Conservation (phyloP, 2,888 invertebrate genomes). For the Nemoura dubitans region DNA sequence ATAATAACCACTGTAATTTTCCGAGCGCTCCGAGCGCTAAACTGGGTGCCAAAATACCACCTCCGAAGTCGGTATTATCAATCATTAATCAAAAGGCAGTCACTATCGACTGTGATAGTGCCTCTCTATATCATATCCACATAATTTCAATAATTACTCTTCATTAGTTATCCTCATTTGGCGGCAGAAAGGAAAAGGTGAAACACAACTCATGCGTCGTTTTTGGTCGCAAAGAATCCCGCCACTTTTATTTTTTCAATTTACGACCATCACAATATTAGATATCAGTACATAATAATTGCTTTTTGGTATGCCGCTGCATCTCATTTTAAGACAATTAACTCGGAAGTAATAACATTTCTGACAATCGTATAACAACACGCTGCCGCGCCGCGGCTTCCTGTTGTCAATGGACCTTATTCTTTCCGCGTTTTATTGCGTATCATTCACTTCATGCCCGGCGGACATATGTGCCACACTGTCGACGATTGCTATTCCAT, state of each 20-base stretch:
- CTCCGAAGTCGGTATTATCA: background rate
- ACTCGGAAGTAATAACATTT: background rate
- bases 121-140: background rate
- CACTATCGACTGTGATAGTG: background rate
- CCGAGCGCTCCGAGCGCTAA: background rate
- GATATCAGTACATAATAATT: background rate
- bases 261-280: background rate
- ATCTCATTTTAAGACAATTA: background rate
- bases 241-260: background rate
- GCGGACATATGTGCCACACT: background rate
- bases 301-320: background rate
- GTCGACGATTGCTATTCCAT: background rate
- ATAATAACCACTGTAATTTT: background rate
- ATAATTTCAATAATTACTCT: background rate
- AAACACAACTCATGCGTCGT: background rate
- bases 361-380: slow-evolving; percentile 1
- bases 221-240: background rate
- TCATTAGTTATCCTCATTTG: background rate
- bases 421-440: slow-evolving; percentile 7
- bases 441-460: background rate
- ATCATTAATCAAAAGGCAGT: background rate
- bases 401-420: background rate
- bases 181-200: background rate
- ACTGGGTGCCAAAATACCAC: slow-evolving; percentile 12
- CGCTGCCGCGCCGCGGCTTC: background rate